Percentiles rank a stretch among this genome's conserved stretches.
phyloP scores from a whole-genome alignment of 1,140 invertebrate species.

The Apolygus lucorum region DNA sequence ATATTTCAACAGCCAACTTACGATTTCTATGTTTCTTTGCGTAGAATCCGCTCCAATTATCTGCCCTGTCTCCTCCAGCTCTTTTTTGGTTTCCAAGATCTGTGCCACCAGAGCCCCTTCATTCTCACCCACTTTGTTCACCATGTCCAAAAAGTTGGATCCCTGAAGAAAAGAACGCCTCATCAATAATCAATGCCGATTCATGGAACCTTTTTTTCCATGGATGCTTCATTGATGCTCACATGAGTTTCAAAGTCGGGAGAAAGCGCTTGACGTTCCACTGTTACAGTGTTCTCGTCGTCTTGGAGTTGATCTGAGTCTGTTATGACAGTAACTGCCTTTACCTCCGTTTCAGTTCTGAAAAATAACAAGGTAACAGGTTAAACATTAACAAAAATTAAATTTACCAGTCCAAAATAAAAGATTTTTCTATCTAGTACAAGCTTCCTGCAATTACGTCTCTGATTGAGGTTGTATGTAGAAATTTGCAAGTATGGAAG shows the following conservation, averaged over 20 bases:
- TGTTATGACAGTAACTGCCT: constrained; percentile 1
- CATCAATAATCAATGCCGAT: neutral
- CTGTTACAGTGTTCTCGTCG: constrained; percentile 47
- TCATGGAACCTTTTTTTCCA: neutral
- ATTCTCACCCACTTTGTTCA: constrained; percentile 19
- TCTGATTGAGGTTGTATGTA: too few species aligned
- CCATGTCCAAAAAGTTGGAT: neutral
- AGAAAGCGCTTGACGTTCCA: constrained; percentile 37
- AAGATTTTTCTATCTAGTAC: too few species aligned
- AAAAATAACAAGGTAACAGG: constrained; percentile 17
- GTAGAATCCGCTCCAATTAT: constrained; percentile 36
- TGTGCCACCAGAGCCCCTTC: constrained; percentile 67
- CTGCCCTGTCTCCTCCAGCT: constrained; percentile 42
- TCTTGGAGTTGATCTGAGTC: constrained; percentile 40
- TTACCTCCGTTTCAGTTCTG: constrained; percentile 30
- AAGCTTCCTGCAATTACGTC: too few species aligned
- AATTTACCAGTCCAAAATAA: too few species aligned
- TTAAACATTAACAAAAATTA: too few species aligned
- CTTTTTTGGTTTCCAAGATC: constrained; percentile 67
- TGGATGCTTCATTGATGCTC: neutral
- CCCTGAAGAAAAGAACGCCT: neutral
- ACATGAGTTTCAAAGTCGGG: constrained; percentile 31
- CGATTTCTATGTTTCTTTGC: constrained; percentile 41
- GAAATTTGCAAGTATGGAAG: too few species aligned
- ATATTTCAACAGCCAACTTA: too few species aligned